Evolutionary conservation across 2,113 vertebrate species (phyloP).

Genomic region (Hippopotamus amphibius): DNA sequence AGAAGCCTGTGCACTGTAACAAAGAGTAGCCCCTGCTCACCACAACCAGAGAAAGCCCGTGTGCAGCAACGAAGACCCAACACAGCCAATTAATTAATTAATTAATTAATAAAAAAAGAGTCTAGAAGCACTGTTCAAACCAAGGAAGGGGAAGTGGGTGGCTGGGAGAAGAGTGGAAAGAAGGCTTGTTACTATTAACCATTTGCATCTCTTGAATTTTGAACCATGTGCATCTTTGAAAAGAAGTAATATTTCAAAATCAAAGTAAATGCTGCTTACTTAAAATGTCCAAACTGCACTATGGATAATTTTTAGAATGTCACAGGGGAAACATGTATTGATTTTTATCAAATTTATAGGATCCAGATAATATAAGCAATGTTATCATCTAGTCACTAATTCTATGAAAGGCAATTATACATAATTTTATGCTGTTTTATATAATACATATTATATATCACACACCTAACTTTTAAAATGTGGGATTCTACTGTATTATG

Average conservation of each 20-base stretch:
- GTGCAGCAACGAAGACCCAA: too few species aligned
- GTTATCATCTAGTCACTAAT: constrained; percentile 6
- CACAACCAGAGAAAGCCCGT: too few species aligned
- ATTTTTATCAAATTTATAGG: constrained; percentile 16
- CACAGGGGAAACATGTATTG: not conserved
- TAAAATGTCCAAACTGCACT: not conserved
- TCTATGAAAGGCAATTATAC: constrained; percentile 33
- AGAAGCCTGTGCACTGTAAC: too few species aligned
- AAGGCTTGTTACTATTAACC: not conserved
- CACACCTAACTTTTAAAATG: not conserved
- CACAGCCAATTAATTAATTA: too few species aligned
- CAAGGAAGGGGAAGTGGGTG: not conserved
- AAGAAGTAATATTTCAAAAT: constrained; percentile 21
- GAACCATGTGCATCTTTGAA: not conserved
- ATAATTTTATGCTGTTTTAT: constrained; percentile 6
- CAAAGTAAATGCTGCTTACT: constrained; percentile 1
- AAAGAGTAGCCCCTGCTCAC: too few species aligned
- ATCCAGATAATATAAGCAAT: not conserved
- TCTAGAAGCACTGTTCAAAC: not conserved
- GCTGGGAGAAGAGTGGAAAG: not conserved
- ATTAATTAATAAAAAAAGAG: not conserved
- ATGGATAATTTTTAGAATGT: not conserved
- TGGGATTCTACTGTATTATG: not conserved
- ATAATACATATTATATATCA: not conserved
- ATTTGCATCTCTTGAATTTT: not conserved